Evolutionary conservation across 2,888 invertebrate genomes (phyloP), one percentile per base, ranked within the genome.

Genomic region (Euclidia mi): DNA sequence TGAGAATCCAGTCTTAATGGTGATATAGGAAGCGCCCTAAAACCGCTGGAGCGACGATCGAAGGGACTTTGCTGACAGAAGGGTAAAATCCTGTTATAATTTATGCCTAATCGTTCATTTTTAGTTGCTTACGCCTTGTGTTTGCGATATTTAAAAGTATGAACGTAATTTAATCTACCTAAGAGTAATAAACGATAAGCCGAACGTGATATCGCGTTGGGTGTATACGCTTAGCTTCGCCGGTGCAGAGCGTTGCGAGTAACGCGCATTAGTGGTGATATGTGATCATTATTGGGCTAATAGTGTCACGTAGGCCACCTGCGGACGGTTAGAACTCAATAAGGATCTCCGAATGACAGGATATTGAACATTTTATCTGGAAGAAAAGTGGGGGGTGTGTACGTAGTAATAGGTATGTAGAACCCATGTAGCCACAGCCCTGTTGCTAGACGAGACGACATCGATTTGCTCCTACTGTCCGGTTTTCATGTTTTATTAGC

Each of bases 1-100:
- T 93, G 91, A 93, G 84, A 90, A 91, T 90, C 89, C 92, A 88
- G 85, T 94, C 89, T 90, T 94, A 94, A 89, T 92, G 86, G 92
- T 94, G 93, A 81, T 91, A 85, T 92, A 90, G 85, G 86, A 88
- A 88, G 82, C 89, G 85, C 88, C 89, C 82, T 80, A 87, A 87
- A 87, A 87, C 89, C 86, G 87, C 89, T 87, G 91, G 90, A 91
- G 87, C 88, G 88, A 88, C 89, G 86, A 87, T 87, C 87, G 88
- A 89, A 89, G 87, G 85, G 85, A 89, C 84, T 82, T 90, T 88
- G 90, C 94, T 91, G 91, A 90, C 91, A 89, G 92, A 89, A 89
- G 94, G 94, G 94, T 94, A 93, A 94, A 89, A 85, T 90, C 86
- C 85, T 88, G 77, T 71, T 77, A 82, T 82, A 57, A 81, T 84